Percentiles rank a stretch among this genome's conserved stretches.
phyloP scores from a whole-genome alignment of 1,140 invertebrate genomes.

The Forficula auricularia region DNA sequence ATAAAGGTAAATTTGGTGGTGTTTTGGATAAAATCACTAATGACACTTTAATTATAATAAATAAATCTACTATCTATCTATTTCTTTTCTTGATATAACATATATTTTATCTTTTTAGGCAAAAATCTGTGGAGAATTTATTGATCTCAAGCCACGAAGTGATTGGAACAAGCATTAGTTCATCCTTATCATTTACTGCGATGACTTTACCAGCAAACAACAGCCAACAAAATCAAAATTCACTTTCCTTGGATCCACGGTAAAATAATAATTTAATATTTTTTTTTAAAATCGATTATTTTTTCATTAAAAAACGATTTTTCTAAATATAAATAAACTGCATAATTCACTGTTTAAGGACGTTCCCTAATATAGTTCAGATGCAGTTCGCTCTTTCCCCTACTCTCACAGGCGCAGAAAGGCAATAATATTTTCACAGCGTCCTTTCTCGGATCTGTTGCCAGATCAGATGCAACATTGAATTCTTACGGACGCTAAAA shows the following conservation, averaged over 20 bases:
- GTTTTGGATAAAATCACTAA: no score
- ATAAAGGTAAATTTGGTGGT: no score
- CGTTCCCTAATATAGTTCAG: not conserved
- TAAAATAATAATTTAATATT: constrained; percentile 21
- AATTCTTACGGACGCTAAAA: no score
- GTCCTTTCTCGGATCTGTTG: no score
- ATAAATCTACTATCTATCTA: no score
- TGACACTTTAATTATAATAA: no score
- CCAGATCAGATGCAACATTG: no score
- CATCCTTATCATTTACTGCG: constrained; percentile 19
- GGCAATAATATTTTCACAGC: no score
- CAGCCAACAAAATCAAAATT: constrained; percentile 16
- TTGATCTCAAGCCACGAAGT: constrained; percentile 43
- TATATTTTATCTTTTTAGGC: constrained; percentile 29
- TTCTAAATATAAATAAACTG: constrained; percentile 29
- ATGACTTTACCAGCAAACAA: constrained; percentile 20
- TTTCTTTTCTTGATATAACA: no score
- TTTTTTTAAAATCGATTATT: constrained; percentile 24
- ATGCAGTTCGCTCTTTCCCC: not conserved
- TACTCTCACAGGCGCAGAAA: no score
- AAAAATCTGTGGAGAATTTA: constrained; percentile 45
- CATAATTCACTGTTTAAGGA: not conserved
- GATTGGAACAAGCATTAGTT: constrained; percentile 28
- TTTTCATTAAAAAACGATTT: constrained; percentile 30
- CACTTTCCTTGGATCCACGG: constrained; percentile 19